Base-by-base conservation (phyloP, 2,113 vertebrate species). In the Rhinichthys klamathensis region DNA sequence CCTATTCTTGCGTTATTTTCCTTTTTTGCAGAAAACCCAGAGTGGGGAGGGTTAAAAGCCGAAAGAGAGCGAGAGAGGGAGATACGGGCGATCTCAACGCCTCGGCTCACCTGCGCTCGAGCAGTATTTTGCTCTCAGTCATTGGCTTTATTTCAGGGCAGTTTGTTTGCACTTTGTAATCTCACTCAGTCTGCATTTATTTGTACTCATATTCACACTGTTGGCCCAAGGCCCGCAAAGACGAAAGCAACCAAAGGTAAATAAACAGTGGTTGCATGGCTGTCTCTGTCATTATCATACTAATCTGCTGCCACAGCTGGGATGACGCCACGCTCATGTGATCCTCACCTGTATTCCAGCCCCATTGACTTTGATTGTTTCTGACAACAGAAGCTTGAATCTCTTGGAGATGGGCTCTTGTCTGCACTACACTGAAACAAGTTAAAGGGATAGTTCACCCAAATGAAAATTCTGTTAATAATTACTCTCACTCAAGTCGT, bases 31-130 rank as follows among this genome's bases (percentile, higher is more conserved):
- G 96, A 96, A 95, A 96, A 95, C 94, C 94, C 95, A 93, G 95
- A 89, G 94, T 92, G 95, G 95, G 94, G 93, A 95, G 93, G 94
- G 94, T 94, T 92, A 95, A 96, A 94, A 96, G 94, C 92, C 94
- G 94, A 95, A 97, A 96, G 94, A 95, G 94, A 95, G 95, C 95
- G 94, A 96, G 96, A 96, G 94, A 94, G 93, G 94, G 96, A 95
- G 95, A 96, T 95, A 95, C 95, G 91, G 46, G 73, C 84, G 61
- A 77, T 84, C 65, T 74, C 44, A 83, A 79, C 78, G 65, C 44
- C 72, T 77, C 70, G n/a, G 84, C n/a, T 60, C 60, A 75, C 65
- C 81, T 89, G 72, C 10, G 60, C 73, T 95, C 95, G 93, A 61
- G 86, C 89, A 84, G 65, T 80, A 18, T 88, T 83, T 89, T 82